Base-by-base conservation (phyloP, 2,888 invertebrate genomes). In the Pristionchus arcanus region DNA sequence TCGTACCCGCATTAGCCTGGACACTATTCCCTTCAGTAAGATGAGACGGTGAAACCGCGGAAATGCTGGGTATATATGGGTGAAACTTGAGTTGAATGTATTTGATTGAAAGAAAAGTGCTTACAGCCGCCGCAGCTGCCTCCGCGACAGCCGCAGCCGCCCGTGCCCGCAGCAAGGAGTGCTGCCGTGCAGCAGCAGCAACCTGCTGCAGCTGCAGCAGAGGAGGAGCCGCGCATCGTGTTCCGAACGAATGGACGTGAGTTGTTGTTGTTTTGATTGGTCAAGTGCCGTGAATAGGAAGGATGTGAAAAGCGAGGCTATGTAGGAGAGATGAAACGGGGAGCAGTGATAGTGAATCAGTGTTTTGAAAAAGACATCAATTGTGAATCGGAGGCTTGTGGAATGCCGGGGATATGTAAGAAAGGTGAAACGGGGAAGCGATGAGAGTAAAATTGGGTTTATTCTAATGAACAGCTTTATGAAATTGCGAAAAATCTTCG, bases 191-290 rank as follows among this genome's bases (percentile, higher is more conserved):
- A 59, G 59, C 28, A 53, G 85, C 31, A 55, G 85, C 84, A 31
- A 28, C 31, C 77, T 9, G 77, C 34, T 21, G 77, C 37, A 21
- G 13, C 21, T 55, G 53, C 63, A 37, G 66, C 63, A 31, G 86
- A 63, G 63, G 86, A 86, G 86, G 86, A 86, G 37, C 55, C n/a
- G 66, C 21, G 53, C 34, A 86, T 86, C 31, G 66, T 86, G 16
- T 86, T 86, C 86, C 7, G 86, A 19, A 25, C 86, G 63, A 86
- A 63, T 19, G 66, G 66, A 86, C 63, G 86, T 86, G 86, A 86
- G 86, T 37, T 16, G 55, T 16, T 4, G 31, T 83, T 11, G 16
- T 42, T 34, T 77, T 34, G 31, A 3, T 13, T n/a, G 13, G 0
- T 0, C 68, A 68, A 25, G 0, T n/a, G n/a, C 0, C 21, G 7